Base-by-base conservation (phyloP, 2,888 invertebrate genomes). In the Limnephilus auricula region DNA sequence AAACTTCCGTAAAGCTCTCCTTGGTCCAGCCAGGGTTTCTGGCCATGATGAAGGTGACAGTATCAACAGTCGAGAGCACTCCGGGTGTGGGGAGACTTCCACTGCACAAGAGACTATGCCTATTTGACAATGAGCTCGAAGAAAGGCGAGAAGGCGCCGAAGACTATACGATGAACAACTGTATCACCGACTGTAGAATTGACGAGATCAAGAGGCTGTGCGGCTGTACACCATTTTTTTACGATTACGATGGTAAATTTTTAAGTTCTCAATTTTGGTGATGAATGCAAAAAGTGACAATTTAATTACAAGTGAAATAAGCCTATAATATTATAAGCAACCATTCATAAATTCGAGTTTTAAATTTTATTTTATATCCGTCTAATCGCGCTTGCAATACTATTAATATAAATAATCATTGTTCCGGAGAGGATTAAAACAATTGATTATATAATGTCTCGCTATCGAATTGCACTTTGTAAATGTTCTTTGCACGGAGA, bases 161-260 rank as follows among this genome's bases (percentile, higher is more conserved):
- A n/a, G 32, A 37, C 13, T 94, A 94, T 91, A 94, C 94, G 84
- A 94, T 94, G 88, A 94, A 94, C 91, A 93, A 94, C 0, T 94
- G 94, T 92, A 92, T 94, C 18, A 94, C 94, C 0, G 93, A 94
- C 86, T 94, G 94, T 87, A 93, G 94, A 85, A 94, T 94, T 32
- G 91, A 93, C 32, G 91, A 93, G 34, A 93, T 93, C 3, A 89
- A 86, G 10, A 91, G 79, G 12, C 89, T 91, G 1, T 94, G 94
- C 91, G 92, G 93, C 12, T 94, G 94, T 86, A 88, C 94, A 25
- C 94, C 94, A 10, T 94, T 94, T 93, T 94, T 94, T 90, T 94
- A 94, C 93, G 65, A 45, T 79, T n/a, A 13, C 30, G 85, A 78
- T 18, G 82, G 82, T 82, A 32, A 80, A 18, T n/a, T 25, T 65